phyloP scores from a whole-genome alignment of 30 jellyfish, hydroid and myxozoan genomes.

The Morbakka virulenta region DNA sequence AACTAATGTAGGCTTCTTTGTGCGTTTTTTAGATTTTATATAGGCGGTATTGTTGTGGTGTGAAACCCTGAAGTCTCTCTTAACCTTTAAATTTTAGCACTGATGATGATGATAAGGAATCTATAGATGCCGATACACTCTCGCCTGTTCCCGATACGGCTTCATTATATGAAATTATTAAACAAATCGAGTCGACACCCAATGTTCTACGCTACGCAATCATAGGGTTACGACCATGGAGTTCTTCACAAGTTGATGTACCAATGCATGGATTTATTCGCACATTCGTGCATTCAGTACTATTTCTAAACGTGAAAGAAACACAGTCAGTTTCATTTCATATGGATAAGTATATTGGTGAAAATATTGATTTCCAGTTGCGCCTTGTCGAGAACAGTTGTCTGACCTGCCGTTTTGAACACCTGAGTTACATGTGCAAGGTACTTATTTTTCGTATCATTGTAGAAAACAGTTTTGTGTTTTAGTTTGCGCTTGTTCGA shows the following conservation, averaged over 20 bases:
- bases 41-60: too few relatives aligned
- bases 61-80: too few relatives aligned
- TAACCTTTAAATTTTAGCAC: too few relatives aligned
- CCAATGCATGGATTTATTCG: conserved; percentile 75
- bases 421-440: conserved; percentile 79
- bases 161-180: conserved; percentile 62
- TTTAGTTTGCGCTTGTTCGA: too few relatives aligned
- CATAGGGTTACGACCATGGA: conserved; percentile 92
- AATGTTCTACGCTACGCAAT: conserved; percentile 64
- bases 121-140: conserved; percentile 61
- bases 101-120: conserved; percentile 64
- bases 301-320: conserved; percentile 55
- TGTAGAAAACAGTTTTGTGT: too few relatives aligned
- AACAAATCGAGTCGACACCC: conserved; percentile 62
- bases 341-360: conserved; percentile 64
- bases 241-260: conserved; percentile 77
- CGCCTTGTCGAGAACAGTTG: conserved; percentile 59
- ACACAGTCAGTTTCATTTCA: conserved; percentile 31
- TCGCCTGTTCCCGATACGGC: conserved; percentile 77
- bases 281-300: conserved; percentile 74
- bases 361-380: conserved; percentile 76
- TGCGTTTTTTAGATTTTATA: too few relatives aligned
- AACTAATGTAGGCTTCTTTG: too few relatives aligned
- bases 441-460: too few relatives aligned
- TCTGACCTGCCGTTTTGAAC: conserved; percentile 77